These are phyloP conservation scores for Hassar affinis DNA, from an alignment of 2,113 vertebrate species.

Conservation along the genomic window DNA sequence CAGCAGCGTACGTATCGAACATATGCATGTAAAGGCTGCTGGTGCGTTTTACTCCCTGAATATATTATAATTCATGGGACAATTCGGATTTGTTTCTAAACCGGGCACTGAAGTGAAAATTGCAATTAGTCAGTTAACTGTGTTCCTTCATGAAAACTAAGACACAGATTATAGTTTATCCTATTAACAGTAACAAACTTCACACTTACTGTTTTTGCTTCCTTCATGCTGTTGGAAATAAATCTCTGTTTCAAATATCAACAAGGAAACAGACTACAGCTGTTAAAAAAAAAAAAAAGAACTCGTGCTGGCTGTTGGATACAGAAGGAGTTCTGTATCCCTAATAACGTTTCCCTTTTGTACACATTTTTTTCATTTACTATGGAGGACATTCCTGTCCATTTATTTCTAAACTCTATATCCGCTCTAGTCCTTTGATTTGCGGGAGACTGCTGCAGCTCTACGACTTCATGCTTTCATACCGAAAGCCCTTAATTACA, in stretches of 20 bases:
- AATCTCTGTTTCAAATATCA: conserved; percentile 40
- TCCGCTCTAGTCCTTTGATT: conserved; percentile 75
- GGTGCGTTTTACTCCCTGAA: background rate
- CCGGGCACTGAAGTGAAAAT: background rate
- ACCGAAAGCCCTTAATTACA: conserved; percentile 80
- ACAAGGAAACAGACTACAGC: conserved; percentile 43
- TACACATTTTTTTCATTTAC: conserved; percentile 73
- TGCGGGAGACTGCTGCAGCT: conserved; percentile 72
- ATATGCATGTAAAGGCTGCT: background rate
- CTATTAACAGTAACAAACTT: conserved; percentile 16
- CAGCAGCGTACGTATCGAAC: background rate
- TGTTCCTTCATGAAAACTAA: background rate
- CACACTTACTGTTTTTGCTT: conserved; percentile 13
- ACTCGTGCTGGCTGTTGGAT: conserved; percentile 54
- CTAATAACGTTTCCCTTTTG: conserved; percentile 75
- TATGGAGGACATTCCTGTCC: conserved; percentile 72
- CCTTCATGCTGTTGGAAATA: background rate
- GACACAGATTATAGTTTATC: conserved; percentile 37
- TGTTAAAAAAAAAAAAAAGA: background rate
- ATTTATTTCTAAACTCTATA: conserved; percentile 76
- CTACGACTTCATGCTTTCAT: conserved; percentile 72
- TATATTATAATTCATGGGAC: background rate
- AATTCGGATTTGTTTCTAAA: background rate
- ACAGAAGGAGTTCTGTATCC: conserved; percentile 71
- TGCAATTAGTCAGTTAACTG: background rate